Base-by-base conservation (phyloP, 2,113 vertebrate species). In the Pteruthius melanotis region DNA sequence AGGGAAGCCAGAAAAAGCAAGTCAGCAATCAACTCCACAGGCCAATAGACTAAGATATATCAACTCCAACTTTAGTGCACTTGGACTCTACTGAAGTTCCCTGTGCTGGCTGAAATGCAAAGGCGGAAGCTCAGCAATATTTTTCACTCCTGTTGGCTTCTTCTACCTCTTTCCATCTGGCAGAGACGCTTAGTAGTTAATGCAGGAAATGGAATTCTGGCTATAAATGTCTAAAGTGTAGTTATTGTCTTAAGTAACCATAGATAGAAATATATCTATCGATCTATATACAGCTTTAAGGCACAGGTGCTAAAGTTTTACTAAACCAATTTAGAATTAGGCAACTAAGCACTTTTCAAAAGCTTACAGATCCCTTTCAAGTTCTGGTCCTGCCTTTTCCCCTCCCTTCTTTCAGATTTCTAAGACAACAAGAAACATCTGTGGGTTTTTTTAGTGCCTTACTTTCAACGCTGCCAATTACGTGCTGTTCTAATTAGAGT, bases 381-480 rank as follows among this genome's bases (percentile, higher is more conserved):
- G 24, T 50, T 80, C 79, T 83, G 21, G 2, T 70, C 16, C 31
- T 84, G 35, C 30, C 10, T 69, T 70, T 13, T 18, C 2, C 3
- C 20, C 22, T n/a, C 13, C 4, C 26, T 45, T 42, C 71, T 61
- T 90, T 89, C 39, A 70, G 47, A 63, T 65, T 90, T 89, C 50
- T 56, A 49, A 90, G 50, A 83, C 65, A 80, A 87, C 18, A 83
- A 83, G 85, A 80, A 95, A 59, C 59, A 85, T 85, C 82, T 90
- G 71, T 59, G 59, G 23, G 33, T 2, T 66, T 56, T 64, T 54
- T 49, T 56, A 47, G 44, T 42, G 47, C 59, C 88, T 93, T 91
- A 44, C 68, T 91, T 92, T 90, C 92, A 93, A 63, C 33, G 19
- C 66, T 74, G 39, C 60, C 78, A 94, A 66, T 90, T 94, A 90